phyloP scores from a whole-genome alignment of 2,888 invertebrate species.

The Panorpa germanica region DNA sequence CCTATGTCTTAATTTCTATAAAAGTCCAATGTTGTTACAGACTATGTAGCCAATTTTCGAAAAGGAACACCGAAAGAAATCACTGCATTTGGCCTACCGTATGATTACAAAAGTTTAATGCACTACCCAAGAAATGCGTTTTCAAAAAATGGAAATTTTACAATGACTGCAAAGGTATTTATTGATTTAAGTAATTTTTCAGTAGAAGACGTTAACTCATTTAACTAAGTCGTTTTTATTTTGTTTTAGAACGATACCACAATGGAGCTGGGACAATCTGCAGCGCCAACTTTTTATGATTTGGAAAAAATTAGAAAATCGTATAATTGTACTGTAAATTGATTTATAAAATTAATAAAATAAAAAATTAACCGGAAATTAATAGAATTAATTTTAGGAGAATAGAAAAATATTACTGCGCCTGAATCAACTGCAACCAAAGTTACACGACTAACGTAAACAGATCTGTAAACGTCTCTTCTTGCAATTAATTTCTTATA shows the following conservation, averaged over 20 bases:
- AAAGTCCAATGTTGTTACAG: constrained; percentile 8
- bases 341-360: too few relatives aligned
- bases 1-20: too few relatives aligned
- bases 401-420: too few relatives aligned
- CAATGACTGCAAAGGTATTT: constrained; percentile 16
- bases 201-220: constrained; percentile 8
- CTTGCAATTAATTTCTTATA: too few relatives aligned
- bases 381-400: too few relatives aligned
- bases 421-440: too few relatives aligned
- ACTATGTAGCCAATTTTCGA: constrained; percentile 16
- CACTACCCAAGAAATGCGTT: constrained; percentile 14
- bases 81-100: constrained; percentile 12
- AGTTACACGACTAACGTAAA: too few relatives aligned
- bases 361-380: too few relatives aligned
- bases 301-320: constrained; percentile 19
- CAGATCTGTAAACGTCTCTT: too few relatives aligned
- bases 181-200: constrained; percentile 13
- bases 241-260: constrained; percentile 12
- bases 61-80: constrained; percentile 14
- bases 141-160: constrained; percentile 12
- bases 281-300: constrained; percentile 18
- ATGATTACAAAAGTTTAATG: constrained; percentile 14
- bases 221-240: background rate
- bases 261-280: constrained; percentile 18
- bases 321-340: constrained; percentile 22